Evolutionary conservation across 2,797 vertebrate genomes (phyloP).

Genomic region (Forpus xanthops): DNA sequence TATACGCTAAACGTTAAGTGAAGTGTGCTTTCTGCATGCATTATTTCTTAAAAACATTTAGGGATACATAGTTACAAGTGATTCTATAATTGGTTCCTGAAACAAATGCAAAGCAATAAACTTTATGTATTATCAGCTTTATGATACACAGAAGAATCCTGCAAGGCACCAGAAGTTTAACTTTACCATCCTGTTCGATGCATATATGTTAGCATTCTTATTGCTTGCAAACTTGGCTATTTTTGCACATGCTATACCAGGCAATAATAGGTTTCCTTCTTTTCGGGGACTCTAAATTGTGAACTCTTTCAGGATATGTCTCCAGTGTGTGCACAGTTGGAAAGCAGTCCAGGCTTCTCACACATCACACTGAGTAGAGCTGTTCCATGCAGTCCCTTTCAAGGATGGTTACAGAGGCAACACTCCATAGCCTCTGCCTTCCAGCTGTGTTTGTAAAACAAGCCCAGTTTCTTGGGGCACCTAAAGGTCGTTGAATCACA

Average conservation of each 20-base stretch:
- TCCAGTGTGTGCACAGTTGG: background rate
- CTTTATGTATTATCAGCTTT: background rate
- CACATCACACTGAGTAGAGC: background rate
- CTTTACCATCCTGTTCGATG: background rate
- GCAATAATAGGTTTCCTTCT: background rate
- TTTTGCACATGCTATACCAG: background rate
- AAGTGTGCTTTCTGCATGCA: background rate
- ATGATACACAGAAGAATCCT: background rate
- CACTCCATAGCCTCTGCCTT: background rate
- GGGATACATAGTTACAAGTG: background rate
- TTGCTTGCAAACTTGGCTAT: background rate
- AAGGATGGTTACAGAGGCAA: background rate
- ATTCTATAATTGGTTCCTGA: background rate
- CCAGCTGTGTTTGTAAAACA: background rate
- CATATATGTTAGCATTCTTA: background rate
- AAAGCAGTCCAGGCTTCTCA: background rate
- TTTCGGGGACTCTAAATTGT: background rate
- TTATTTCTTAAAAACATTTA: background rate
- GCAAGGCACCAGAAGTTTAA: background rate
- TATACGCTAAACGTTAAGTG: background rate
- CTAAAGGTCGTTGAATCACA: background rate
- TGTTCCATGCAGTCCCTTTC: background rate
- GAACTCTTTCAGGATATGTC: background rate
- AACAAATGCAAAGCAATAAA: background rate
- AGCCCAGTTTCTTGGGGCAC: background rate